Conservation (phyloP, 2,113 vertebrate species). For the Chionomys nivalis region DNA sequence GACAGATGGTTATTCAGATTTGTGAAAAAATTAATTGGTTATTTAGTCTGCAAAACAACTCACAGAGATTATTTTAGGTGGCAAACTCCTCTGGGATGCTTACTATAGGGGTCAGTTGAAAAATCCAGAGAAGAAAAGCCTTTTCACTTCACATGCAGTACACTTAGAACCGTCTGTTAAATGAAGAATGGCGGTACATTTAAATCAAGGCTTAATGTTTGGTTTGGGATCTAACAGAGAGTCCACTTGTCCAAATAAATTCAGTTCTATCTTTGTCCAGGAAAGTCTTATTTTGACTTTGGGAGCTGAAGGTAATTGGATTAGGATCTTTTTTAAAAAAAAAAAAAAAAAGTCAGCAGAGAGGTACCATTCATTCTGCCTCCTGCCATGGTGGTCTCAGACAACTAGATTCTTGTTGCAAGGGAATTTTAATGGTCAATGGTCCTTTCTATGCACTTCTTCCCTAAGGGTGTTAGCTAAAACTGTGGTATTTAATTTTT, state of each 20-base stretch:
- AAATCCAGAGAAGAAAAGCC: slow-evolving; percentile 49
- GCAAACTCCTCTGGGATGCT: slow-evolving; percentile 54
- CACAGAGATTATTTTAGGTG: slow-evolving; percentile 70
- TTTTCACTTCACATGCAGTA: slow-evolving; percentile 64
- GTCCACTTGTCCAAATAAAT: slow-evolving; percentile 75
- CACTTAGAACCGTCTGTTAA: slow-evolving; percentile 68
- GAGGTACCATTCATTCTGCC: slow-evolving; percentile 70
- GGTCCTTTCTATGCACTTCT: slow-evolving; percentile 64
- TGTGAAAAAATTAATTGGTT: slow-evolving; percentile 62
- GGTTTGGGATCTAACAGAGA: slow-evolving; percentile 72
- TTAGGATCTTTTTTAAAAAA: slow-evolving; percentile 53
- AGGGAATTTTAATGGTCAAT: slow-evolving; percentile 68
- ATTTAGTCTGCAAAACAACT: slow-evolving; percentile 61
- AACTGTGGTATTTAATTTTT: slow-evolving; percentile 50
- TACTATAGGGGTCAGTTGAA: slow-evolving; percentile 68
- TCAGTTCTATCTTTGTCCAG: slow-evolving; percentile 74
- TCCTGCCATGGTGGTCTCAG: slow-evolving; percentile 68
- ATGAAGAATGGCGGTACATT: slow-evolving; percentile 71
- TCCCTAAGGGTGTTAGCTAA: slow-evolving; percentile 52
- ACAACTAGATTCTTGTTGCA: slow-evolving; percentile 74
- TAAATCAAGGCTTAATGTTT: slow-evolving; percentile 61
- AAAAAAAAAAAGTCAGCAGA: slow-evolving; percentile 71
- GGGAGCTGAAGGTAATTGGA: slow-evolving; percentile 72
- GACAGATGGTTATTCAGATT: slow-evolving; percentile 50
- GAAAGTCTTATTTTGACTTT: slow-evolving; percentile 76